Percentiles rank a stretch among this genome's conserved stretches.
These are phyloP conservation scores for Sisor rabdophorus DNA, from an alignment of 2,113 vertebrate species.

Conservation along the genomic window DNA sequence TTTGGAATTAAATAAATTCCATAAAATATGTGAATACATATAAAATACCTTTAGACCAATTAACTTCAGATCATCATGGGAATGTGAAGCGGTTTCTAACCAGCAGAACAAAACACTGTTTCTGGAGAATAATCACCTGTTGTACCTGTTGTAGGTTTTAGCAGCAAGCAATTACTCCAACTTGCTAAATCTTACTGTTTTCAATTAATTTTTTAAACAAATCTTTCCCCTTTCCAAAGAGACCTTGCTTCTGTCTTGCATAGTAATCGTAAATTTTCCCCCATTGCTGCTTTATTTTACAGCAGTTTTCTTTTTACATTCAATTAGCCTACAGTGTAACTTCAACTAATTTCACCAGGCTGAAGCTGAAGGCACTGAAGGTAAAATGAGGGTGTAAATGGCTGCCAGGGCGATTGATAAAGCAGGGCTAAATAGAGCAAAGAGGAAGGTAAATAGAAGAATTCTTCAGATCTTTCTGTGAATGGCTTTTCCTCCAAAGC, in stretches of 20 bases:
- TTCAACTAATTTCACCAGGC: constrained; percentile 67
- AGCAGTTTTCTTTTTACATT: constrained; percentile 64
- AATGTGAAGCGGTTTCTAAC: too few species aligned
- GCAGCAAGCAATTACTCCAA: too few species aligned
- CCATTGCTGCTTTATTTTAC: constrained; percentile 57
- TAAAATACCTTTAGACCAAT: too few species aligned
- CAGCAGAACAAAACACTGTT: too few species aligned
- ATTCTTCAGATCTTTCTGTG: constrained; percentile 24
- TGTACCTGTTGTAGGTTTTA: neutral
- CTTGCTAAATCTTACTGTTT: neutral
- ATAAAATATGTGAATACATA: too few species aligned
- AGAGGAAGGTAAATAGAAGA: constrained; percentile 10
- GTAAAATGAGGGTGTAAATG: constrained; percentile 41
- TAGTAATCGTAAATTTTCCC: constrained; percentile 51
- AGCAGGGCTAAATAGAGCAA: neutral
- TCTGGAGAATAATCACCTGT: too few species aligned
- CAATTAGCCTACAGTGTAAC: constrained; percentile 60
- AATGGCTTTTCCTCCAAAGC: constrained; percentile 1
- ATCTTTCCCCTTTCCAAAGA: constrained; percentile 9
- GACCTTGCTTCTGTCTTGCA: constrained; percentile 53
- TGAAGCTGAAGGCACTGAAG: constrained; percentile 51
- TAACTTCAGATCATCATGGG: too few species aligned
- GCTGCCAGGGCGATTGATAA: constrained; percentile 22
- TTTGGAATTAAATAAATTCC: too few species aligned
- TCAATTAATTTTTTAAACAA: neutral